Evolutionary conservation across 2,888 invertebrate genomes (phyloP), one percentile per base, ranked within the genome.

Genomic region (Idaea dimidiata): DNA sequence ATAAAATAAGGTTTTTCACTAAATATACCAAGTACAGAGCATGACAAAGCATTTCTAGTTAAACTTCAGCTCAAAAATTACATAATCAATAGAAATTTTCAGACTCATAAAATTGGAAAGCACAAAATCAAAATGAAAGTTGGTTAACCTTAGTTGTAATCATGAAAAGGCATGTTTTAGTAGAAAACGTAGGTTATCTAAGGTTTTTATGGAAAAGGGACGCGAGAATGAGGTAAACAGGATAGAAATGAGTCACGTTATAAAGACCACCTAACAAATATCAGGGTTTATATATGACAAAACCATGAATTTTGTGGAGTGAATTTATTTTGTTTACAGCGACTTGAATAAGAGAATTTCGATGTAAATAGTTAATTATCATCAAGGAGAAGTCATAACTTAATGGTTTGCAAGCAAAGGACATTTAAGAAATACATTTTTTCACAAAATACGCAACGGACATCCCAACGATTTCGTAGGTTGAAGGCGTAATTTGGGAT

Each of bases 401-500:
- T 8, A 14, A 14, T 43, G 43, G 43, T 43, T 43, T 10, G 10
- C n/a, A 31, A 33, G 31, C 57, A 54, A 17, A 54, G 43, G 58
- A 59, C 59, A 59, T 18, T 18, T 32, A 31, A 61, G 17, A 86
- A 82, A 86, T 86, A 32, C 24, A 10, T 64, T 85, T 88, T 88
- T 83, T 43, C 10, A 83, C 84, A 82, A 82, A 82, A 86, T 91
- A 88, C 84, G 86, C 81, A 86, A 81, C 81, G 78, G 79, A 82
- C 83, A 84, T 81, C 78, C 71, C 73, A 80, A 83, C 81, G 86
- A 89, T 88, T 89, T 87, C 81, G 78, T 80, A 78, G 75, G 79
- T 43, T 43, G 43, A 43, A 43, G 43, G 43, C 43, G 43, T 80
- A 81, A 80, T 78, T 76, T 58, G 54, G 14, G 43, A 53, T 17